Conservation (phyloP, 2,113 vertebrate genomes). For the Pardalotus punctatus region DNA sequence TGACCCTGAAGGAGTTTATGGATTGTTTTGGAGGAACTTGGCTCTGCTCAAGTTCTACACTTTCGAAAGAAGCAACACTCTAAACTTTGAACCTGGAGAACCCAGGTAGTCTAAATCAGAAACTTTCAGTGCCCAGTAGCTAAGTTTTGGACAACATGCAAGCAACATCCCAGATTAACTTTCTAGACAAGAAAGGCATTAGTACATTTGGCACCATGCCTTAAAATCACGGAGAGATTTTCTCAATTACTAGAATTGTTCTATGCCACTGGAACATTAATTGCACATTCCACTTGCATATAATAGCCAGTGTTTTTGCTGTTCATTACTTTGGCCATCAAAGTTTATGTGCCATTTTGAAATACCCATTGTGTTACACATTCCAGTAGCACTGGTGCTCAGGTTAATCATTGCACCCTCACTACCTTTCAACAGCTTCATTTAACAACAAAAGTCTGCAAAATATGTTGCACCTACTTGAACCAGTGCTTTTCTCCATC, state of each 20-base stretch:
- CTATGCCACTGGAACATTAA: neutral
- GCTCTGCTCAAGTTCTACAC: neutral
- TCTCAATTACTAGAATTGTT: neutral
- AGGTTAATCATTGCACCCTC: neutral
- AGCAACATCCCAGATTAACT: neutral
- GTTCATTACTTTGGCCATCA: neutral
- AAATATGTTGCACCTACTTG: neutral
- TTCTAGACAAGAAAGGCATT: neutral
- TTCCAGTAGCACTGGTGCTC: neutral
- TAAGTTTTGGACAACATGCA: neutral
- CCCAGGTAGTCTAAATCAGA: neutral
- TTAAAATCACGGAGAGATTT: neutral
- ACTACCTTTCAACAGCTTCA: neutral
- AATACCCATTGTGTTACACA: neutral
- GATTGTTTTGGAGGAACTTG: neutral
- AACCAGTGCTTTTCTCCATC: neutral
- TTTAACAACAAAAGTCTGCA: neutral
- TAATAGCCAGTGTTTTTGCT: neutral
- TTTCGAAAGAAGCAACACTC: neutral
- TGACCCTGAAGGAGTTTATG: neutral
- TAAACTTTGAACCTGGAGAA: neutral
- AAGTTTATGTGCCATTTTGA: neutral
- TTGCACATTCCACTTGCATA: neutral
- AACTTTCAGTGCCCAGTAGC: neutral
- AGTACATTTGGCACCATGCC: neutral